Evolutionary conservation across 2,888 invertebrate genomes (phyloP).

Genomic region (Tholera decimalis): DNA sequence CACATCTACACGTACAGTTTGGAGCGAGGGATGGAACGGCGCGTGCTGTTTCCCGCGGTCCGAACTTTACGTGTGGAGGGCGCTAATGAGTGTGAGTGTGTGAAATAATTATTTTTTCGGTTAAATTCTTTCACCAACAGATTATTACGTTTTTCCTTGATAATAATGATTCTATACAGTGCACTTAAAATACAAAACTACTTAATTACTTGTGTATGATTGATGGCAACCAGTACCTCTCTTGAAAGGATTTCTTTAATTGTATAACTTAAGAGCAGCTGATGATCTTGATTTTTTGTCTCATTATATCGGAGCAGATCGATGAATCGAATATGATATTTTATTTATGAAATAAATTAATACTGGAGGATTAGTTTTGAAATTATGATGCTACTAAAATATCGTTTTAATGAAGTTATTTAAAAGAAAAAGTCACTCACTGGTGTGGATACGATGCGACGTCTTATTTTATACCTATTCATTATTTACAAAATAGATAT

Average conservation of each 20-base stretch:
- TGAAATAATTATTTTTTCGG: too few relatives aligned
- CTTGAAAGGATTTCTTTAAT: constrained; percentile 38
- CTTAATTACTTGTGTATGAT: constrained; percentile 26
- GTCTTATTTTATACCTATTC: too few relatives aligned
- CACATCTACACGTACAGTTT: too few relatives aligned
- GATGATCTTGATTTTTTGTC: constrained; percentile 31
- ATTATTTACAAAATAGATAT: too few relatives aligned
- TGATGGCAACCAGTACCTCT: constrained; percentile 2
- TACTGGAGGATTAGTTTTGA: not conserved
- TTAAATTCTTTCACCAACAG: not conserved
- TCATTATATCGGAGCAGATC: constrained; percentile 25
- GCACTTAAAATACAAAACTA: not conserved
- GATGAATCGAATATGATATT: constrained; percentile 21
- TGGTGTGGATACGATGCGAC: too few relatives aligned
- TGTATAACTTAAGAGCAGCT: constrained; percentile 42
- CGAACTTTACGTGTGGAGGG: too few relatives aligned
- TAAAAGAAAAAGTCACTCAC: too few relatives aligned
- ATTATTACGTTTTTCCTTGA: not conserved
- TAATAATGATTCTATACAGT: not conserved
- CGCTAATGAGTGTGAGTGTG: too few relatives aligned
- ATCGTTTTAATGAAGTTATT: not conserved
- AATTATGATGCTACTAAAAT: not conserved
- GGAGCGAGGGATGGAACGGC: too few relatives aligned
- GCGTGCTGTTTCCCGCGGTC: too few relatives aligned
- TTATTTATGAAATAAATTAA: constrained; percentile 37